These are phyloP conservation scores for Arrhopalites spinosus DNA, from an alignment of 2,888 invertebrate species.

Conservation along the genomic window DNA sequence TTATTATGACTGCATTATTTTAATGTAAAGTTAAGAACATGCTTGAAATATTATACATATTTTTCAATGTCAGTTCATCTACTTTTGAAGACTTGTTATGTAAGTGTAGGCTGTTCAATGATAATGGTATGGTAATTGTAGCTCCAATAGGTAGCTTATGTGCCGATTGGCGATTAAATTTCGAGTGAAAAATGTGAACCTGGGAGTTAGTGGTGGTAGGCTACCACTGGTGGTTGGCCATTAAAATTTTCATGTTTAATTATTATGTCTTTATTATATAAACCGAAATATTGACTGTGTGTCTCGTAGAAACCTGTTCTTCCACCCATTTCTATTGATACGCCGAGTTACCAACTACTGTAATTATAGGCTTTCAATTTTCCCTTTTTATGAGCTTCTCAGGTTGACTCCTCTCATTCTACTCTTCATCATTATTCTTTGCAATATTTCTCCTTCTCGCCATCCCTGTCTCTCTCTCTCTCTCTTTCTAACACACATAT, in stretches of 20 bases:
- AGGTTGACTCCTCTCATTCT: slow-evolving; percentile 1
- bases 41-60: too few species aligned
- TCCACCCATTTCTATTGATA: slow-evolving; percentile 40
- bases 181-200: slow-evolving; percentile 7
- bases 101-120: too few species aligned
- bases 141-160: neutral
- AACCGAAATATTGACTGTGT: slow-evolving; percentile 40
- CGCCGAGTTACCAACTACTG: slow-evolving; percentile 37
- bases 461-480: neutral
- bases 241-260: slow-evolving; percentile 45
- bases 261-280: slow-evolving; percentile 49
- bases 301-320: slow-evolving; percentile 42
- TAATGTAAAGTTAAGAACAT: too few species aligned
- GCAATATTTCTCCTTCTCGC: neutral
- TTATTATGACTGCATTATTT: too few species aligned
- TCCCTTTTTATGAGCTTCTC: slow-evolving; percentile 41
- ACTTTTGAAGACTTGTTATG: too few species aligned
- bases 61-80: too few species aligned
- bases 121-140: too few species aligned
- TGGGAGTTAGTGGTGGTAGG: slow-evolving; percentile 18
- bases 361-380: slow-evolving; percentile 45
- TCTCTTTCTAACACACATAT: neutral
- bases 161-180: slow-evolving; percentile 8
- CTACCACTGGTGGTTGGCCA: slow-evolving; percentile 22
- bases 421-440: neutral